Conservation (phyloP, 2,888 invertebrate species). For the Deilephila elpenor region DNA sequence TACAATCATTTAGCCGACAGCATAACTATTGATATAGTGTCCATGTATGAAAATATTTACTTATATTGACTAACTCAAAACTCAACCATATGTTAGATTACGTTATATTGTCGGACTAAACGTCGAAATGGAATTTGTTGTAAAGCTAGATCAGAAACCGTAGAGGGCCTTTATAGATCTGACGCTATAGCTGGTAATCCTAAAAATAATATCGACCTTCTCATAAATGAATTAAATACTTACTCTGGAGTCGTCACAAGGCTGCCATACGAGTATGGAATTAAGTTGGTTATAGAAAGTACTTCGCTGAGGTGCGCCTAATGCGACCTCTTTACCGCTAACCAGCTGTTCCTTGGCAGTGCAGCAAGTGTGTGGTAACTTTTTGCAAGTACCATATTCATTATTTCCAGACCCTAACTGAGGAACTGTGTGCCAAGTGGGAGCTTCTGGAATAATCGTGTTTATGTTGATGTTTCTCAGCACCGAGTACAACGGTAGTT, state of each 20-base stretch:
- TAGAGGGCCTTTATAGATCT: not conserved
- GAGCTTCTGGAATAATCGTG: constrained; percentile 26
- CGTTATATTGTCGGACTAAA: no score
- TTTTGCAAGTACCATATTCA: constrained; percentile 3
- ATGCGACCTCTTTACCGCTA: constrained; percentile 28
- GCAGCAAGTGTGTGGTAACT: not conserved
- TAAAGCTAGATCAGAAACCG: no score
- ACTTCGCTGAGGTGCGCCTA: constrained; percentile 14
- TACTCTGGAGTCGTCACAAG: constrained; percentile 6
- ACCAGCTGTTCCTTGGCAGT: constrained; percentile 38
- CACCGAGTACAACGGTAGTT: constrained; percentile 40
- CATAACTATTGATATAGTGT: no score
- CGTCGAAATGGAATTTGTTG: no score
- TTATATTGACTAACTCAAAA: no score
- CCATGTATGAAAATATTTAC: no score
- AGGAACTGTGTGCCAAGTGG: constrained; percentile 28
- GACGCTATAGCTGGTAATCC: not conserved
- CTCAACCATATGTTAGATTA: no score
- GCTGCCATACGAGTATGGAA: constrained; percentile 19
- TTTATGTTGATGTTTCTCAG: constrained; percentile 35
- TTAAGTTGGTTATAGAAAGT: constrained; percentile 16
- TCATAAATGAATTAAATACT: not conserved
- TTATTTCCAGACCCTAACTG: not conserved
- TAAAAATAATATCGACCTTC: not conserved
- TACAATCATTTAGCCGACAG: no score